Evolutionary conservation across 1,140 invertebrate genomes (phyloP), one percentile per base, ranked within the genome.

Genomic region (Trinorchestia longiramus): DNA sequence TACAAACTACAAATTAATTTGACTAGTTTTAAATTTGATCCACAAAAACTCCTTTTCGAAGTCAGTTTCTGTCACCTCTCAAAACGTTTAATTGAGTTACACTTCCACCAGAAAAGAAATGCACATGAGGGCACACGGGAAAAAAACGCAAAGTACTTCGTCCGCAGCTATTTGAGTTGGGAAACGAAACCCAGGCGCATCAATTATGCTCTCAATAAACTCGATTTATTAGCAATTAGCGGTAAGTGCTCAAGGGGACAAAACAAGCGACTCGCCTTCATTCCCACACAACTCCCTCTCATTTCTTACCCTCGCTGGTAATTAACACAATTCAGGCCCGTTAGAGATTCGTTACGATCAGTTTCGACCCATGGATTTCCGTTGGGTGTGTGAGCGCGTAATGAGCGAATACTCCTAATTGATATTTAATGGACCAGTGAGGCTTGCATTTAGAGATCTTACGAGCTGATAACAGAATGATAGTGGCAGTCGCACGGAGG

Each of bases 151-250:
- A 36, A 11, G 62, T 28, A 77, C 62, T 77, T 36, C 28, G 62
- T 77, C 62, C 62, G n/a, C 88, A 36, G 43, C 41, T 90, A 90
- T 90, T 42, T 90, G 41, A 90, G 41, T 90, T 43, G 15, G 88
- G 43, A 47, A 94, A 40, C 92, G 43, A 47, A 94, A 94, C 44
- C 40, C 92, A 40, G 40, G 43, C 43, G 11, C 92, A 94, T 94
- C 92, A 94, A 47, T 94, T 94, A 94, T 94, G 92, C 92, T 94
- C 92, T 45, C 92, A 94, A 94, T 45, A 45, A 94, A 94, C 92
- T 94, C 92, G 92, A 94, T 94, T 94, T 45, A 94, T 94, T 94
- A 43, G 43, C 92, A 94, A 94, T 94, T 94, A 94, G 92, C 92
- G 92, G 92, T 91, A 94, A 94, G 92, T 45, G 92, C 92, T 40